Conservation (phyloP, 1,140 invertebrate genomes). For the Drosophila eugracilis region DNA sequence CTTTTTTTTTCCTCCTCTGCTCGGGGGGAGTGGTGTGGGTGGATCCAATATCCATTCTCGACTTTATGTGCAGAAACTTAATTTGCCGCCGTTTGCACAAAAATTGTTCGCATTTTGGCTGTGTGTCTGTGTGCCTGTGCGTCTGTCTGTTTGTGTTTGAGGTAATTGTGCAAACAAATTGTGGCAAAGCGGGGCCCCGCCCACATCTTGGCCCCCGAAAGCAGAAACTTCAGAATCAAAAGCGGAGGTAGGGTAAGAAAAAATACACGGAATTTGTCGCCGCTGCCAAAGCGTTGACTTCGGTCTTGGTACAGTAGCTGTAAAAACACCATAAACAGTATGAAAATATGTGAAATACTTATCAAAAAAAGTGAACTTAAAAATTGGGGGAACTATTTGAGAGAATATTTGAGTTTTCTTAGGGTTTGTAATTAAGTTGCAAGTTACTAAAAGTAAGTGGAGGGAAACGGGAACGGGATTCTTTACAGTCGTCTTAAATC, state of each 20-base stretch:
- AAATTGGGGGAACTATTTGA: conserved; percentile 21
- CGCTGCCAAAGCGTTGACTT: conserved; percentile 32
- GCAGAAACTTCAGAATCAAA: conserved; percentile 26
- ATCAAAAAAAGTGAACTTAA: conserved; percentile 19
- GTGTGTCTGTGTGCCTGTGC: conserved; percentile 3
- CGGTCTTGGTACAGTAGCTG: conserved; percentile 49
- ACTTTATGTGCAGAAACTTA: conserved; percentile 75
- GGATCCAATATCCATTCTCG: conserved; percentile 60
- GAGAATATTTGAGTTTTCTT: background rate
- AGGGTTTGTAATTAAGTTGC: conserved; percentile 5
- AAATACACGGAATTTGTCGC: conserved; percentile 35
- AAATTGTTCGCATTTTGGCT: conserved; percentile 45
- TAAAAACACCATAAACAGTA: conserved; percentile 41
- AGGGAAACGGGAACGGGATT: background rate
- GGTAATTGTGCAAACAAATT: conserved; percentile 72
- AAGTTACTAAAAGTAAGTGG: background rate
- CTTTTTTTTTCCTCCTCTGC: background rate
- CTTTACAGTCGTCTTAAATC: background rate
- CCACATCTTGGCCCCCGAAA: conserved; percentile 31
- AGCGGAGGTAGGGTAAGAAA: conserved; percentile 19
- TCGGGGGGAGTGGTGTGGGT: background rate
- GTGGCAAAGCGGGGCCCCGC: conserved; percentile 9
- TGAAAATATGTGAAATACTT: conserved; percentile 33
- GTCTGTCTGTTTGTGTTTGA: conserved; percentile 49
- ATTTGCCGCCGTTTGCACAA: conserved; percentile 75